Evolutionary conservation across 1,140 invertebrate species (phyloP).

Genomic region (Psix sp.): DNA sequence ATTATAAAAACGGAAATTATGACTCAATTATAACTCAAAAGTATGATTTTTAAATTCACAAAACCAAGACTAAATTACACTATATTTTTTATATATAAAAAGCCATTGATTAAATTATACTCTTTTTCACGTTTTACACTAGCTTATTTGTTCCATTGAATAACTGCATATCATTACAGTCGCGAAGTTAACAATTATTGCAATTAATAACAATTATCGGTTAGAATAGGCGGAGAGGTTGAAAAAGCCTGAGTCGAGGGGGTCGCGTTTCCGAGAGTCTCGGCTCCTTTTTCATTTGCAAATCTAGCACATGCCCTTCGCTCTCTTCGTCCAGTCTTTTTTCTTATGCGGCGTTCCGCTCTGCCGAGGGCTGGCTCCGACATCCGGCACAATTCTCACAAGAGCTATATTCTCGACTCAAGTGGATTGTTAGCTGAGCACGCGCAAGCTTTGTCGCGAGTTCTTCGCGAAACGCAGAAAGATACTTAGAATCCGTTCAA

Average conservation of each 20-base stretch:
- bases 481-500: neutral
- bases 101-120: too few relatives aligned
- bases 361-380: constrained; percentile 46
- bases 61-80: too few relatives aligned
- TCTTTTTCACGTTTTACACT: too few relatives aligned
- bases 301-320: constrained; percentile 29
- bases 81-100: too few relatives aligned
- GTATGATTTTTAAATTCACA: too few relatives aligned
- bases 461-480: neutral
- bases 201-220: constrained; percentile 44
- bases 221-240: constrained; percentile 3
- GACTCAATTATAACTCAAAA: too few relatives aligned
- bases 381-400: constrained; percentile 50
- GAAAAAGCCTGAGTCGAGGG: constrained; percentile 6
- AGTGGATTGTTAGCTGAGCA: constrained; percentile 46
- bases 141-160: too few relatives aligned
- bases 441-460: neutral
- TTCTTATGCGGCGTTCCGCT: constrained; percentile 42
- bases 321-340: constrained; percentile 14
- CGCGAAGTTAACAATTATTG: constrained; percentile 1
- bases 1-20: too few relatives aligned
- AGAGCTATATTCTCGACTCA: constrained; percentile 40
- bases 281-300: constrained; percentile 24
- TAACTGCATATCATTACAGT: neutral
- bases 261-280: constrained; percentile 26